Conservation (phyloP, 37 sponge, comb jelly and placozoan genomes). For the Tethya wilhelma region DNA sequence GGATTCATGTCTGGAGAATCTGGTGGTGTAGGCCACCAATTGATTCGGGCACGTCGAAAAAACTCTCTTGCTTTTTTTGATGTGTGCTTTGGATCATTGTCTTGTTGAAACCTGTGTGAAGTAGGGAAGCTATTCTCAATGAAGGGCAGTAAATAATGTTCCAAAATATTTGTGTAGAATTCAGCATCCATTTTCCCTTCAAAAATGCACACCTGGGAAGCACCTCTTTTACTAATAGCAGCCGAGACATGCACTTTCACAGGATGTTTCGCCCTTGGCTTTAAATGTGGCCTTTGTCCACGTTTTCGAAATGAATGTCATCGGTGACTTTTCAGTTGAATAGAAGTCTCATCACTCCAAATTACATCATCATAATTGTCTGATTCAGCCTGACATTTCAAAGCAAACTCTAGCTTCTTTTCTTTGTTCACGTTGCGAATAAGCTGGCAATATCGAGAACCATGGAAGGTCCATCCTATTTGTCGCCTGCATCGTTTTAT, state of each 20-base stretch:
- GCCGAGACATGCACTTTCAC: conserved; percentile 56
- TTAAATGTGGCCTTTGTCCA: no score
- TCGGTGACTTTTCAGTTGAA: no score
- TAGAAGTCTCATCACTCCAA: no score
- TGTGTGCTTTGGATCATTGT: conserved; percentile 46
- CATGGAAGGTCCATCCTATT: not conserved
- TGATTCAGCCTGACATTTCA: no score
- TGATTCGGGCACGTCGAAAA: not conserved
- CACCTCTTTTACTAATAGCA: conserved; percentile 30
- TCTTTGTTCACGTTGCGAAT: no score
- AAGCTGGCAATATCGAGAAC: no score
- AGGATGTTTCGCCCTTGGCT: conserved; percentile 34
- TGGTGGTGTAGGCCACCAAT: conserved; percentile 52
- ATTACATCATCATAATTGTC: no score
- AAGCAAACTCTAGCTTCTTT: no score
- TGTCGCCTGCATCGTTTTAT: no score
- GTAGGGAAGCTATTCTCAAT: conserved; percentile 9
- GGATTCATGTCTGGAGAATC: conserved; percentile 39
- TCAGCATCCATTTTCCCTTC: conserved; percentile 40
- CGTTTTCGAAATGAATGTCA: no score
- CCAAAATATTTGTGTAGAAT: conserved; percentile 17
- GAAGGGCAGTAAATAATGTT: conserved; percentile 32
- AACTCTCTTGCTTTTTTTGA: conserved; percentile 10
- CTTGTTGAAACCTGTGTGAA: conserved; percentile 29
- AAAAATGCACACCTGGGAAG: conserved; percentile 36